Conservation (phyloP, 2,888 invertebrate genomes). For the Drosophila longiperda region DNA sequence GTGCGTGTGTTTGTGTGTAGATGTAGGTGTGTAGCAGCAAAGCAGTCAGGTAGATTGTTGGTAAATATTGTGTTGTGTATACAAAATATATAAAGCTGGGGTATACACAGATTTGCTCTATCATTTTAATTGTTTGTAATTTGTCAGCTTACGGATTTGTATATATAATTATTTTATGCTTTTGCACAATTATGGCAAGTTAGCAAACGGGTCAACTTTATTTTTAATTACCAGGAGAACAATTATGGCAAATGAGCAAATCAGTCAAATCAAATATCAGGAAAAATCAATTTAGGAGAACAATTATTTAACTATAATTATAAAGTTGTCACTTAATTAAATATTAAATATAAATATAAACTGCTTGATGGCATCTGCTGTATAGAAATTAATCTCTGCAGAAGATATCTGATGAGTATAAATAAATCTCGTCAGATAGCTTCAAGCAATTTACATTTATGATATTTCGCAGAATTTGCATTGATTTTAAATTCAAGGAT, state of each 20-base stretch:
- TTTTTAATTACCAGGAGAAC: background rate
- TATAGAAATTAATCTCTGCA: background rate
- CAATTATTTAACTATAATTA: background rate
- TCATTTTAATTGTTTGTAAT: conserved; percentile 16
- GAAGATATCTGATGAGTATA: no score
- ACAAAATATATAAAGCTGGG: background rate
- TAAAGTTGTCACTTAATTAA: background rate
- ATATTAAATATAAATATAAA: background rate
- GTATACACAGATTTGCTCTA: conserved; percentile 9
- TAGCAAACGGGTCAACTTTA: background rate
- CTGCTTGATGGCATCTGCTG: background rate
- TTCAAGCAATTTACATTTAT: background rate
- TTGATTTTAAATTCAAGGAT: background rate
- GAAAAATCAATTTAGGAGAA: background rate
- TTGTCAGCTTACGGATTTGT: conserved; percentile 9
- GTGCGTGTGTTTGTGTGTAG: conserved; percentile 9
- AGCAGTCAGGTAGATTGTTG: conserved; percentile 19
- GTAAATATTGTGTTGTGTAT: conserved; percentile 32
- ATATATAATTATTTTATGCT: background rate
- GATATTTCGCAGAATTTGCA: background rate
- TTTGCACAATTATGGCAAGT: background rate
- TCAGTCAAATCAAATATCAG: background rate
- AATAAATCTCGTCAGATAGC: background rate
- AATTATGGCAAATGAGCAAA: background rate
- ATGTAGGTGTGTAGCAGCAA: conserved; percentile 39